Evolutionary conservation across 2,888 invertebrate species (phyloP), one percentile per base, ranked within the genome.

Genomic region (Hipparchia semele): DNA sequence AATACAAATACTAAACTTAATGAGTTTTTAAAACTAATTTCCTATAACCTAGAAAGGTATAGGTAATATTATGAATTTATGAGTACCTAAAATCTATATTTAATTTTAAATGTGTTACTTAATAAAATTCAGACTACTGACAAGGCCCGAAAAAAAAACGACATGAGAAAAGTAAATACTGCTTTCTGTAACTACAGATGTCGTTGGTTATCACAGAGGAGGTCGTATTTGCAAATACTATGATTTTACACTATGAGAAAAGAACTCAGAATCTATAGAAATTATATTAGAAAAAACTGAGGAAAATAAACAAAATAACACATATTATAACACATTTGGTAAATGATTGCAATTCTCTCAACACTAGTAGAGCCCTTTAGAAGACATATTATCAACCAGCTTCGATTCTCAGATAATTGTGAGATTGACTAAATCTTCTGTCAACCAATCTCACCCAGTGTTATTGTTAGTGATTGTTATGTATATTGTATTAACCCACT

Each of bases 141-240:
- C 66, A 78, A 85, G 81, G 81, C 79, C 76, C 82, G 84, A 88
- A 86, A 74, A 83, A 85, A 82, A 51, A 84, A 81, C 70, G 78
- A 83, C 75, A 77, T 82, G 79, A 82, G 82, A 91, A 91, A 92
- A 92, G 92, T 93, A 92, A 92, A 92, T 92, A 92, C 92, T 92
- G 93, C 61, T 86, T 84, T 79, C 51, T 82, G 79, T 84, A 84
- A 88, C 86, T 88, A 88, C 82, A 86, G 87, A 89, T 89, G 90
- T 89, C 89, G 81, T 85, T 86, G 90, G 89, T 91, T 90, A 90
- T 74, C 79, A 80, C 79, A 80, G 77, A 79, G 79, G 78, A 79
- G 79, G 76, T 83, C 78, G 81, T 86, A 90, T 89, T 90, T 89
- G 90, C 91, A 91, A 90, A 91, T 85, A 87, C 73, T 76, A 69